Conservation (phyloP, 2,113 vertebrate genomes). For the Leucoraja erinaceus region DNA sequence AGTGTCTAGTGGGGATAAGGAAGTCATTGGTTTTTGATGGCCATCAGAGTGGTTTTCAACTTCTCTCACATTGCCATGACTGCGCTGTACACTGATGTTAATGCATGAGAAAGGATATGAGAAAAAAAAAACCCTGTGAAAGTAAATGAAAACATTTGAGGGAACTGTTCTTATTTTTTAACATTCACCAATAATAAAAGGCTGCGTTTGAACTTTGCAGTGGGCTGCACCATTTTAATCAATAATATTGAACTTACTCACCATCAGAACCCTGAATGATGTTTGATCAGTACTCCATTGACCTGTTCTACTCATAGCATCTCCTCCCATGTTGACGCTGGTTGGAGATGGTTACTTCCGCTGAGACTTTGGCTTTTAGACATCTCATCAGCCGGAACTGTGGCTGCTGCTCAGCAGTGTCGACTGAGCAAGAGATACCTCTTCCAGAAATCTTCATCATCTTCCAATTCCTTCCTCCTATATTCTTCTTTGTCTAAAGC, state of each 20-base stretch:
- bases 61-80: conserved; percentile 48
- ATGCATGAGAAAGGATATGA: conserved; percentile 54
- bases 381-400: background rate
- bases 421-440: background rate
- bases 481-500: conserved; percentile 22
- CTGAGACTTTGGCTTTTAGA: background rate
- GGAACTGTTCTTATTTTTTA: conserved; percentile 19
- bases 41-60: conserved; percentile 58
- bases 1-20: conserved; percentile 64
- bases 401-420: background rate
- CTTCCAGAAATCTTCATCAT: too few relatives aligned
- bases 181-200: background rate
- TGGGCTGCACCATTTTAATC: background rate
- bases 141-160: conserved; percentile 3
- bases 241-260: background rate
- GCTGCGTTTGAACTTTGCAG: background rate
- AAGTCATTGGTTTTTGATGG: conserved; percentile 73
- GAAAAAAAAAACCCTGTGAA: conserved; percentile 27
- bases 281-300: too few relatives aligned
- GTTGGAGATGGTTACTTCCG: background rate
- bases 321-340: background rate
- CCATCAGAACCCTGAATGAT: background rate
- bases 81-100: conserved; percentile 40
- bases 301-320: background rate
- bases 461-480: conserved; percentile 33